Base-by-base conservation (phyloP, 1,140 invertebrate genomes). In the Lepidurus apus region DNA sequence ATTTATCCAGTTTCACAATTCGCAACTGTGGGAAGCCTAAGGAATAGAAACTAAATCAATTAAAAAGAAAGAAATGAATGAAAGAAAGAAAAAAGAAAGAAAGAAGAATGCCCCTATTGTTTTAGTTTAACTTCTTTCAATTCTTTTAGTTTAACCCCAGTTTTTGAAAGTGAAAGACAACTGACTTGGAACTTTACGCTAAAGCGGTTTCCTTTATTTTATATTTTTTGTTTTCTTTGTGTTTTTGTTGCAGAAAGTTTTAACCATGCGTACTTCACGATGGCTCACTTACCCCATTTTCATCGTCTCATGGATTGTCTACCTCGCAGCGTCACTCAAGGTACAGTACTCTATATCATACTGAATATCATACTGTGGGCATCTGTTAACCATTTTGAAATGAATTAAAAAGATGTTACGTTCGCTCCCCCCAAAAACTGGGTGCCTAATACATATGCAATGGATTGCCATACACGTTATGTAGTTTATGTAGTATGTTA, bases 241-340 rank as follows among this genome's bases (percentile, higher is more conserved):
- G 17, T 65, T 65, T 65, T 65, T 65, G 17, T 65, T n/a, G 53
- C 53, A 65, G 21, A 65, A 65, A 0, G 53, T 65, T n/a, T 21
- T n/a, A 65, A 21, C 53, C 53, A 65, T 65, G 53, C 53, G 21
- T 34, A 34, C 34, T 65, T 65, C 53, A 65, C 53, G 53, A 65
- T 65, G 53, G 53, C 53, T 65, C 53, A 65, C 53, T 21, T 65
- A 65, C 53, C 53, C 53, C 53, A 65, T 65, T 65, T 65, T 65
- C 53, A 65, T 65, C 53, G 53, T 65, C 53, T 65, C 53, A 21
- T 65, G 53, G 53, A 65, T 21, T 65, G 53, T 1, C n/a, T 65
- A 65, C 53, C 53, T 65, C n/a, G 53, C 53, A 65, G 53, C 53
- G 53, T 65, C 53, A 21, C 21, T 65, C 17, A 13, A 65, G 53